Evolutionary conservation across 2,888 invertebrate genomes (phyloP).

Genomic region (Amorpha juglandis): DNA sequence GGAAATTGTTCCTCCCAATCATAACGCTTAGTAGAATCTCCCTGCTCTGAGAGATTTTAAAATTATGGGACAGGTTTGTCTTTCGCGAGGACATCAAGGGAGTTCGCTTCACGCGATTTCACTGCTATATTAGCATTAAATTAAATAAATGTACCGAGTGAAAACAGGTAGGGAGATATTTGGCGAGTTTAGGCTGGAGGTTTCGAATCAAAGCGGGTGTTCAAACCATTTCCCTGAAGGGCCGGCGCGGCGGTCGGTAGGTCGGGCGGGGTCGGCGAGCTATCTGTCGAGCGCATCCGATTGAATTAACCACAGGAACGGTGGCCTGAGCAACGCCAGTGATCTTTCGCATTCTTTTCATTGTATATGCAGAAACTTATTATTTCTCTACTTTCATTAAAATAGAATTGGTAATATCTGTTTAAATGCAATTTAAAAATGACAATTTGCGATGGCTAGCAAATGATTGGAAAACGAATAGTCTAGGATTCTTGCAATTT

Average conservation of each 20-base stretch:
- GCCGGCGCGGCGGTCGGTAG: conserved; percentile 40
- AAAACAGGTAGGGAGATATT: conserved; percentile 37
- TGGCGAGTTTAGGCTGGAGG: conserved; percentile 44
- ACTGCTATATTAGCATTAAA: conserved; percentile 11
- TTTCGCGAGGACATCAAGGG: conserved; percentile 37
- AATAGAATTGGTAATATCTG: background rate
- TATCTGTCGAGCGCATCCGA: conserved; percentile 69
- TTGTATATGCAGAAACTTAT: background rate
- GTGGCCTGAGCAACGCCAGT: conserved; percentile 46
- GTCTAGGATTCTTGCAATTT: too few relatives aligned
- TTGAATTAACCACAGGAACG: conserved; percentile 75
- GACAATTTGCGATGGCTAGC: too few relatives aligned
- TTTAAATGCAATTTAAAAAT: too few relatives aligned
- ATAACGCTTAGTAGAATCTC: conserved; percentile 75
- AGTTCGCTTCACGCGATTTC: conserved; percentile 8
- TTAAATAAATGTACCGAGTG: conserved; percentile 32
- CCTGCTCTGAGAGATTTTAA: conserved; percentile 73
- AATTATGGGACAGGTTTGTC: conserved; percentile 74
- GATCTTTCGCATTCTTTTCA: conserved; percentile 17
- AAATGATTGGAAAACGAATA: too few relatives aligned
- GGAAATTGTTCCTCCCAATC: conserved; percentile 81
- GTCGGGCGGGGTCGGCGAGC: conserved; percentile 45
- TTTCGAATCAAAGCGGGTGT: conserved; percentile 58
- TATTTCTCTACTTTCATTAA: background rate
- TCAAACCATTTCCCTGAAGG: conserved; percentile 64